A percentile compares a stretch with the other conserved stretches of the same genome.
These are phyloP conservation scores for Artibeus lituratus DNA, from an alignment of 2,797 vertebrate genomes.

Conservation along the genomic window DNA sequence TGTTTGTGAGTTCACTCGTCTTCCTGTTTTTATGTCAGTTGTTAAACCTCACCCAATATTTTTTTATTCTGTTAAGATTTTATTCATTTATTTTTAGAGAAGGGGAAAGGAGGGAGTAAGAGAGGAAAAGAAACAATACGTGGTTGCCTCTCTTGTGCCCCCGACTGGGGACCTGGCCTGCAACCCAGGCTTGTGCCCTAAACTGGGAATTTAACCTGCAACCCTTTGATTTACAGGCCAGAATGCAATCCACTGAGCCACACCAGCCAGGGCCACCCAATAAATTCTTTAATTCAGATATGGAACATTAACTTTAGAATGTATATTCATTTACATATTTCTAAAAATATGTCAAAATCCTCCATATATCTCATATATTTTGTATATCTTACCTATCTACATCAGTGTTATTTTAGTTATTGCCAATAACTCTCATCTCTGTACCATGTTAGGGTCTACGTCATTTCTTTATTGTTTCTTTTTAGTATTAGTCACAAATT, in stretches of 20 bases:
- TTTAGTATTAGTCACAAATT: background rate
- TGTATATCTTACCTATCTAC: background rate
- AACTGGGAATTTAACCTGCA: too few species aligned
- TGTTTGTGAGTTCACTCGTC: background rate
- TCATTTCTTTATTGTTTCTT: background rate
- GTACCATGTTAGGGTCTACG: background rate
- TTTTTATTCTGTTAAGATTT: too few species aligned
- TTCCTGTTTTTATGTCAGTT: background rate
- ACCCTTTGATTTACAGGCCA: too few species aligned
- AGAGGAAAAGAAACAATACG: too few species aligned
- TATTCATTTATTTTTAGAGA: too few species aligned
- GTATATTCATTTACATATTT: background rate
- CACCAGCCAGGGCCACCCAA: background rate
- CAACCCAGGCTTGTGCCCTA: too few species aligned
- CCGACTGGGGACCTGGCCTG: too few species aligned
- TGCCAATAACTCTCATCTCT: background rate
- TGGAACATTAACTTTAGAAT: background rate
- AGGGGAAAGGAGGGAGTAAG: too few species aligned
- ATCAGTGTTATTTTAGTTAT: background rate
- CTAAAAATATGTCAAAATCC: background rate
- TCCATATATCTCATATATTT: background rate
- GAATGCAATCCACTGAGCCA: too few species aligned
- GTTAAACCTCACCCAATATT: background rate
- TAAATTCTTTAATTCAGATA: background rate
- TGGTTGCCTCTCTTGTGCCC: too few species aligned